phyloP scores from a whole-genome alignment of 1,140 invertebrate genomes.

The Magallana angulata region DNA sequence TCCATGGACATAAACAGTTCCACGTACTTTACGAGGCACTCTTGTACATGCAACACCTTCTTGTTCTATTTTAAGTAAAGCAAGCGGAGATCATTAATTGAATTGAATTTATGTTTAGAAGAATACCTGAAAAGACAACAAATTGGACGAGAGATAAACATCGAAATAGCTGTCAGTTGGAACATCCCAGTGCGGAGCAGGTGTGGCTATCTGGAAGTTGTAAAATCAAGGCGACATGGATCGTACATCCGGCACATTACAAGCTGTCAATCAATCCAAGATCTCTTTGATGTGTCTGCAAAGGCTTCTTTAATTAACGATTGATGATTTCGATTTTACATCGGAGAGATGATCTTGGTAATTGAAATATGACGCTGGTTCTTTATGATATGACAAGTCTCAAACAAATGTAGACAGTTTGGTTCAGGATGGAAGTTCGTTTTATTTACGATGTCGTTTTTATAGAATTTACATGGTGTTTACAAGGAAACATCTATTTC shows the following conservation, averaged over 20 bases:
- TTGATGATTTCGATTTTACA: conserved; percentile 3
- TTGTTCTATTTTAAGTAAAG: background rate
- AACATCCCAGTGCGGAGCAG: background rate
- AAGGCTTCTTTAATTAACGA: background rate
- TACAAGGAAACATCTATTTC: background rate
- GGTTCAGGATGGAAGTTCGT: background rate
- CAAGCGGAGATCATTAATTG: background rate
- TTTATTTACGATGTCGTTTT: background rate
- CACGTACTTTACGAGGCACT: background rate
- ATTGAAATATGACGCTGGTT: background rate
- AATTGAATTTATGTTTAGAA: background rate
- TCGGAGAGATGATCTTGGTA: background rate
- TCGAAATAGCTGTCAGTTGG: background rate
- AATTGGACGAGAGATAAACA: background rate
- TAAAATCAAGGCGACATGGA: background rate
- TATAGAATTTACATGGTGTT: background rate
- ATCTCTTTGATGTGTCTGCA: conserved; percentile 16
- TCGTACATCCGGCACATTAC: background rate
- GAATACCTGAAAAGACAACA: background rate
- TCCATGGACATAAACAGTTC: background rate
- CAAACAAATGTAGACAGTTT: background rate
- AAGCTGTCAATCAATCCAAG: background rate
- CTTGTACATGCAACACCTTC: conserved; percentile 9
- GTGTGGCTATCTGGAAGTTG: conserved; percentile 25
- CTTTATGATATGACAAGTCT: background rate